phyloP scores from a whole-genome alignment of 2,113 vertebrate species.

The Camelus bactrianus region DNA sequence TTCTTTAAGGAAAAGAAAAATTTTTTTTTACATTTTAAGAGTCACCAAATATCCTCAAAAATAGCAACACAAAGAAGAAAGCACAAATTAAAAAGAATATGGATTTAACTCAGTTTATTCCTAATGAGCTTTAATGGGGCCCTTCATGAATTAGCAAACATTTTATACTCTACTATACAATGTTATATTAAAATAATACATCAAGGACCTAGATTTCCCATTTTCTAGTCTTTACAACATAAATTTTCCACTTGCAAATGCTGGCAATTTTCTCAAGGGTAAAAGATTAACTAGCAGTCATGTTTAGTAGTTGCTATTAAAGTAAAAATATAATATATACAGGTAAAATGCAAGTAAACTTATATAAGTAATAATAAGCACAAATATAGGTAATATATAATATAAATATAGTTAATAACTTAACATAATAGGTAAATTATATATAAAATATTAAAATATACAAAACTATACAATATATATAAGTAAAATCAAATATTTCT shows the following conservation, averaged over 20 bases:
- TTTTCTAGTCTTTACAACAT: conserved; percentile 40
- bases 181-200: conserved; percentile 24
- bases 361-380: background rate
- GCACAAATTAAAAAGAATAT: conserved; percentile 12
- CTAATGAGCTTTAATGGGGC: conserved; percentile 36
- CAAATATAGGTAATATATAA: background rate
- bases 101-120: conserved; percentile 51
- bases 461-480: background rate
- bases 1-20: conserved; percentile 89
- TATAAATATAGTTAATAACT: background rate
- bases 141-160: conserved; percentile 13
- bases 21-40: conserved; percentile 26
- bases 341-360: background rate
- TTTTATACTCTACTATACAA: background rate
- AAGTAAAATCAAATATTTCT: conserved; percentile 36
- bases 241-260: conserved; percentile 24
- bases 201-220: background rate
- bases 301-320: background rate
- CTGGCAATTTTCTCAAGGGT: background rate
- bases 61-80: background rate
- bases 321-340: background rate
- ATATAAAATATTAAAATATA: background rate
- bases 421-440: background rate
- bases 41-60: conserved; percentile 53
- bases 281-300: conserved; percentile 34